A percentile compares a stretch with the other conserved stretches of the same genome.
Evolutionary conservation across 2,797 vertebrate species (phyloP).

Genomic region (Glossophaga mutica): DNA sequence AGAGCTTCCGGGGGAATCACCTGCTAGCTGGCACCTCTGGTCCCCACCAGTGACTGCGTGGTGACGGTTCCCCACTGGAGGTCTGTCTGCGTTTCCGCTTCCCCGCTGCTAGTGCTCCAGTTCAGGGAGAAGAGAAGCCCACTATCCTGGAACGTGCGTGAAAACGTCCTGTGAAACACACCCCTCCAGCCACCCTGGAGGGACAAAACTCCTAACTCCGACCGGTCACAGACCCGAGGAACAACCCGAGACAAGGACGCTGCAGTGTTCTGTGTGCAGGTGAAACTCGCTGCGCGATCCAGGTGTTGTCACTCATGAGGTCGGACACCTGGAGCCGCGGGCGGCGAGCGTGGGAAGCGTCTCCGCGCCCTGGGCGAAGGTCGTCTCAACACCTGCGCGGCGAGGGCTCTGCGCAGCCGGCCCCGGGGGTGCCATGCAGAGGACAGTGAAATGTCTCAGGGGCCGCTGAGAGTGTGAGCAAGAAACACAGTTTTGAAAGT

Average conservation of each 20-base stretch:
- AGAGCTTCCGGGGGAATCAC: not conserved
- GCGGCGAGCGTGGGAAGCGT: not conserved
- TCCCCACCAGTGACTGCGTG: too few relatives aligned
- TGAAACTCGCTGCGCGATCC: not conserved
- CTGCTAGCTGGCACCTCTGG: not conserved
- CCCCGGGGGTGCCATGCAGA: not conserved
- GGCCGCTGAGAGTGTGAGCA: not conserved
- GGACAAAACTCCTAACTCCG: not conserved
- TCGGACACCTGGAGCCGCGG: not conserved
- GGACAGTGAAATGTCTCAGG: not conserved
- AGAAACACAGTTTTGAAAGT: not conserved
- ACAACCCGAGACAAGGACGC: not conserved
- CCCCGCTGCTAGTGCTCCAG: not conserved
- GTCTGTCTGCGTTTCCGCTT: not conserved
- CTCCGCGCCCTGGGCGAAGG: not conserved
- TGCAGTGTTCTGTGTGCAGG: not conserved
- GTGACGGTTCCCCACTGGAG: too few relatives aligned
- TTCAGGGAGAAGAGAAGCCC: not conserved
- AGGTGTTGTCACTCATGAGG: too few relatives aligned
- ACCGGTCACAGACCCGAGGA: too few relatives aligned
- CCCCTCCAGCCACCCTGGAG: not conserved
- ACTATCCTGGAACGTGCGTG: not conserved
- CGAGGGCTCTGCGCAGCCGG: rapidly evolving
- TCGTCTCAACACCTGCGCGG: too few relatives aligned
- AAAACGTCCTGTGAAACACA: not conserved